Evolutionary conservation across 30 jellyfish, hydroid and myxozoan species (phyloP), one percentile per base, ranked within the genome.

Genomic region (Aurelia aurita complex sp. Pacific): DNA sequence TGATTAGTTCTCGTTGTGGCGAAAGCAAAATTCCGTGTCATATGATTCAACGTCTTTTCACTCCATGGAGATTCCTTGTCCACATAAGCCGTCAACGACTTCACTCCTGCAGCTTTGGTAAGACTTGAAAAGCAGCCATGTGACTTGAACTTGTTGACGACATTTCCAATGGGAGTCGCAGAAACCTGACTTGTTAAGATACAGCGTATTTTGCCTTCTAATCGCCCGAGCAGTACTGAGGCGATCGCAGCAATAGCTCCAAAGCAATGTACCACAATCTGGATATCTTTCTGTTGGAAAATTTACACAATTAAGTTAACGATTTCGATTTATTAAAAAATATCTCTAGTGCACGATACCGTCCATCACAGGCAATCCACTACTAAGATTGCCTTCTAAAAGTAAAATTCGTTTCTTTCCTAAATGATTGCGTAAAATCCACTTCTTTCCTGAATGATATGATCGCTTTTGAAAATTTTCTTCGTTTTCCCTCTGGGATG

Each of bases 151-250:
- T 52, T 74, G 53, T 85, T 85, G 50, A 38, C 77, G 5, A 51
- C 10, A 19, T 81, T 32, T 2, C 88, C 94, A 14, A 73, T 52
- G 14, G 94, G 88, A 5, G 78, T 73, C 17, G 88, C 74, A 10
- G 66, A 10, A 4, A 74, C 94, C 59, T 85, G 94, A 68, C 94
- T 85, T 0, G 88, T 53, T 14, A 74, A 36, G 29, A 74, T 65
- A 64, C 81, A 16, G 10, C 94, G 73, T 16, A 85, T 67, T 74
- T 85, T 85, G 23, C 94, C 94, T 35, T 73, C 76, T n/a, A 85
- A 74, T n/a, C 67, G 63, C 1, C 94, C 94, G 0, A 63, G 52
- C 1, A 85, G 67, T 32, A 85, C 61, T 0, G 82, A 35, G 5
- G 76, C 82, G 2, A 63, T 43, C 34, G 19, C 64, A 33, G 81